These are phyloP conservation scores for Lontra canadensis DNA, from an alignment of 2,113 vertebrate species.

Conservation along the genomic window DNA sequence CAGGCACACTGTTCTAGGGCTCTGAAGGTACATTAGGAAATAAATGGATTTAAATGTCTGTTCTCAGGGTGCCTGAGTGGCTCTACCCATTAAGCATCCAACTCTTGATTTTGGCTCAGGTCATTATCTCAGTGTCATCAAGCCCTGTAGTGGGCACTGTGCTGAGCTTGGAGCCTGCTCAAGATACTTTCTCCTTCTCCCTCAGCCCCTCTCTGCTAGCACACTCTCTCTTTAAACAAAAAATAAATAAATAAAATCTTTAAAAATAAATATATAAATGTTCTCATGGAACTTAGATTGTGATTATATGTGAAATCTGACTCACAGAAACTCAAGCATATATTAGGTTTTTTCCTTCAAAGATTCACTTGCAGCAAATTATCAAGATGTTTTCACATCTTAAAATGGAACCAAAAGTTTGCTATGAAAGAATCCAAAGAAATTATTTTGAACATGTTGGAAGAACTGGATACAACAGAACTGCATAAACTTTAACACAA, in stretches of 20 bases:
- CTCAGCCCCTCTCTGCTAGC: neutral
- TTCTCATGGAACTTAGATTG: neutral
- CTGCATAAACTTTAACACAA: neutral
- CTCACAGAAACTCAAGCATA: neutral
- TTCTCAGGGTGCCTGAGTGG: neutral
- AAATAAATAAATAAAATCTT: neutral
- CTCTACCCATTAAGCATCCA: neutral
- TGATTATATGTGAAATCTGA: neutral
- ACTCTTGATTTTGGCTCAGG: neutral
- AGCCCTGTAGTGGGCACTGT: neutral
- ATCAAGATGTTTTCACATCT: neutral
- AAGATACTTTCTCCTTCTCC: neutral
- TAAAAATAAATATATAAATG: neutral
- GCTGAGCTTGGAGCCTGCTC: neutral
- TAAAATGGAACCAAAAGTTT: neutral
- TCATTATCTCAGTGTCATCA: neutral
- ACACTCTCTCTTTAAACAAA: neutral
- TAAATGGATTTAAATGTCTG: neutral
- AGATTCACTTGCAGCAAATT: neutral
- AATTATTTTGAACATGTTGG: neutral
- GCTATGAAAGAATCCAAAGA: neutral
- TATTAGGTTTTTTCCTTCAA: neutral
- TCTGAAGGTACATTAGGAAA: neutral
- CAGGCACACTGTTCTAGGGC: neutral
- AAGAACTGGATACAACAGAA: neutral